Base-by-base conservation (phyloP, 1,140 invertebrate species). In the Pectinophora gossypiella region DNA sequence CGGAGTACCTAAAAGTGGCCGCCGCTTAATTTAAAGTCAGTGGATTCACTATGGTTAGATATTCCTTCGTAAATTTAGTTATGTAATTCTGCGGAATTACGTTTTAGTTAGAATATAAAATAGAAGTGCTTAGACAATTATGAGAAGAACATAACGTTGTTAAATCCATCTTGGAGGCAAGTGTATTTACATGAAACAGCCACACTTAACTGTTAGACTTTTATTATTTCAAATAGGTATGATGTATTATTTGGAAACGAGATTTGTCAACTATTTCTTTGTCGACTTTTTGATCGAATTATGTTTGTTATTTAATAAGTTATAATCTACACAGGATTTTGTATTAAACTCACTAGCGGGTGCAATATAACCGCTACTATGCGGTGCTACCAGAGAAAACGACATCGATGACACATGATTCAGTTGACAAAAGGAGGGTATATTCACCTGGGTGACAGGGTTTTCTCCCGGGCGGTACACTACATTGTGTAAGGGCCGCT, bases 401-500 rank as follows among this genome's bases (percentile, higher is more conserved):
- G 53, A 65, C 56, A 61, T 59, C 55, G 51, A 65, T 18, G 19
- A 54, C 49, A 57, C 22, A n/a, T 43, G 19, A 54, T 44, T 51
- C 55, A 52, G 58, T 52, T 42, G n/a, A 59, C 32, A 51, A 36
- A 53, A 38, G 22, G 49, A 38, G 48, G 79, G 81, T 78, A 74
- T 53, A 78, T 85, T 89, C 90, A 96, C 95, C 94, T 96, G 95
- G 68, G 94, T 95, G 59, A 96, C 94, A 51, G 95, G 95, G 89
- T 96, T 96, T 75, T 96, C 95, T 55, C 95, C 95, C 3, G 95
- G 95, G 59, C 94, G 89, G 87, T 96, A 96, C 54, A 95, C 94
- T 54, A 96, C 94, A 82, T 96, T 96, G 88, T 96, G 95, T 43
- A 95, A 89, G 32, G 95, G 95, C 60, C 95, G 88, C 73, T 96